Conservation (phyloP, 2,113 vertebrate genomes). For the Mystacornis crossleyi region DNA sequence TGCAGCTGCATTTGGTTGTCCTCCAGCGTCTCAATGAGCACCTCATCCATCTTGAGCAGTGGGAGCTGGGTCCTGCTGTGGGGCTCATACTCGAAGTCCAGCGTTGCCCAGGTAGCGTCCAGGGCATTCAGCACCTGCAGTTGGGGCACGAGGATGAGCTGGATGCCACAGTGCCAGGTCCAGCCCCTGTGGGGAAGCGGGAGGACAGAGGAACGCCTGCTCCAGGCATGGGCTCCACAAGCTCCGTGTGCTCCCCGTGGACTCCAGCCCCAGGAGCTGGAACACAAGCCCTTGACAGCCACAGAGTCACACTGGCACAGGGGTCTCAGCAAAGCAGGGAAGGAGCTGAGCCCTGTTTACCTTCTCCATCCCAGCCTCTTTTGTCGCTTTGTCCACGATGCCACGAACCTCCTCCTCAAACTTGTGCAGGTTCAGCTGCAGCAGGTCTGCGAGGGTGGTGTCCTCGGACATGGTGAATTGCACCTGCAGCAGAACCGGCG, state of each 20-base stretch:
- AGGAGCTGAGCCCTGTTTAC: not conserved
- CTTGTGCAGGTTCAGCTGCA: conserved; percentile 76
- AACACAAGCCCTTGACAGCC: accelerated
- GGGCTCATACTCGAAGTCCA: conserved; percentile 66
- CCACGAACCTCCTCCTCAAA: conserved; percentile 75
- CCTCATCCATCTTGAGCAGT: conserved; percentile 69
- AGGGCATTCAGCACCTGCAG: conserved; percentile 71
- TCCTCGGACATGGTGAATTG: conserved; percentile 78
- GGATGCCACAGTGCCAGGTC: accelerated
- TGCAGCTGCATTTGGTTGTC: conserved; percentile 83
- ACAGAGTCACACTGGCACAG: not conserved
- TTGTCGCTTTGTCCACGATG: conserved; percentile 78
- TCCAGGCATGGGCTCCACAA: accelerated
- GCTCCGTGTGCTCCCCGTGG: accelerated
- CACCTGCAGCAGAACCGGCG: conserved; percentile 60
- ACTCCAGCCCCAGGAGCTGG: not conserved
- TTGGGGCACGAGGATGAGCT: accelerated
- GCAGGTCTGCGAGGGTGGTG: conserved; percentile 70
- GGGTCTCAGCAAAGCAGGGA: too few species aligned
- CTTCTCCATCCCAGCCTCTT: conserved; percentile 81
- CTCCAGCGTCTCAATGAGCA: conserved; percentile 76
- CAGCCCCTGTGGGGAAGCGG: not conserved
- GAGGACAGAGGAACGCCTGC: accelerated
- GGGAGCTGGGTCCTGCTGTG: conserved; percentile 66
- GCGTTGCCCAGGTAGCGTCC: conserved; percentile 67